A percentile compares a stretch with the other conserved stretches of the same genome.
Evolutionary conservation across 2,113 vertebrate species (phyloP).

Genomic region (Numida meleagris): DNA sequence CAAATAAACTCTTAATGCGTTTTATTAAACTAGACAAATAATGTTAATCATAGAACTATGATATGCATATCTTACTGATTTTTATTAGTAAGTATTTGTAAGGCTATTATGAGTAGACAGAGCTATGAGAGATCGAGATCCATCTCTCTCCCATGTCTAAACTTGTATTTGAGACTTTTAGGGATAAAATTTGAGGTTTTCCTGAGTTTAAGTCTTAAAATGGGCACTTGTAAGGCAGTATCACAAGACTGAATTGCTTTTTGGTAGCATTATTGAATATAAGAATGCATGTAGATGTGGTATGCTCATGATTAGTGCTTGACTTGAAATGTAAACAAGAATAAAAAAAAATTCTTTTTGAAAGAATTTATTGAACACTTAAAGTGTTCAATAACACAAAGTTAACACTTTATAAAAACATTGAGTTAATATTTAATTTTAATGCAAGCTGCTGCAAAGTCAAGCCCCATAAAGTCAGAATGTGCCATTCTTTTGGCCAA

Average conservation of each 20-base stretch:
- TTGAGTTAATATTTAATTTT: neutral
- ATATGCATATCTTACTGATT: neutral
- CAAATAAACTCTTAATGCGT: neutral
- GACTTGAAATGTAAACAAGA: neutral
- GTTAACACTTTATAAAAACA: neutral
- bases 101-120: neutral
- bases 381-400: no score
- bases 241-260: neutral
- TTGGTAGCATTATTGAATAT: neutral
- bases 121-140: neutral
- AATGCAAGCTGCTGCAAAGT: neutral
- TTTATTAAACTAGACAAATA: neutral
- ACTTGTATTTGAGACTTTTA: neutral
- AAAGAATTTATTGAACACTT: neutral
- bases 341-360: neutral
- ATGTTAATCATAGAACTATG: neutral
- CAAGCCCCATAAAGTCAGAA: neutral
- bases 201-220: neutral
- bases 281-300: neutral
- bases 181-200: neutral
- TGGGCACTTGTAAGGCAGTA: neutral
- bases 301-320: neutral
- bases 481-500: neutral
- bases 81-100: neutral
- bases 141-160: neutral